These are phyloP conservation scores for Toxotes chatareus DNA, from an alignment of 2,113 vertebrate genomes.

Conservation along the genomic window DNA sequence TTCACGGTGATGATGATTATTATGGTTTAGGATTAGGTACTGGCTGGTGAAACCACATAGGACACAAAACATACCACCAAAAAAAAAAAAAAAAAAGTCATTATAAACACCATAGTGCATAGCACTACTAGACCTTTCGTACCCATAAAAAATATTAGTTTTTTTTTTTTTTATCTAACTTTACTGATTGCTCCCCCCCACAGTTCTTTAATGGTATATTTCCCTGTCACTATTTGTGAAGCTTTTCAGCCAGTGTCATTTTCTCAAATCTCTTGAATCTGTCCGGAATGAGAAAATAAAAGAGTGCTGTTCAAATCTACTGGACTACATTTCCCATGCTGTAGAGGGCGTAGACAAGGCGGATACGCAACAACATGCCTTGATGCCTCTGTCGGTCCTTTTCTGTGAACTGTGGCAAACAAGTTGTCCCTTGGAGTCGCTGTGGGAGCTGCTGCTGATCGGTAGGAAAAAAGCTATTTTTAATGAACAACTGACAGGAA, in stretches of 20 bases:
- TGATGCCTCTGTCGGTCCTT: conserved; percentile 1
- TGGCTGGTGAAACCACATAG: neutral
- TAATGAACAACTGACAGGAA: neutral
- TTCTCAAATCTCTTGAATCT: neutral
- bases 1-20: neutral
- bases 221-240: neutral
- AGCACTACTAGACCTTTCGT: neutral
- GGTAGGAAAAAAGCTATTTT: conserved; percentile 51
- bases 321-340: conserved; percentile 73
- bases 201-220: neutral
- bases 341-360: conserved; percentile 21
- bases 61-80: neutral
- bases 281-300: neutral
- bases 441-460: neutral
- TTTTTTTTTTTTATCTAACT: neutral
- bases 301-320: neutral
- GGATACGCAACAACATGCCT: conserved; percentile 42
- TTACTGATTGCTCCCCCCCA: neutral
- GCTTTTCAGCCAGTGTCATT: neutral
- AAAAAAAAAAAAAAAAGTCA: neutral
- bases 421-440: conserved; percentile 34
- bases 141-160: neutral
- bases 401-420: conserved; percentile 49
- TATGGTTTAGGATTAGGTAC: too few species aligned
- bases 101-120: neutral